A percentile compares a stretch with the other conserved stretches of the same genome.
phyloP scores from a whole-genome alignment of 2,797 vertebrate species.

The Diceros bicornis region DNA sequence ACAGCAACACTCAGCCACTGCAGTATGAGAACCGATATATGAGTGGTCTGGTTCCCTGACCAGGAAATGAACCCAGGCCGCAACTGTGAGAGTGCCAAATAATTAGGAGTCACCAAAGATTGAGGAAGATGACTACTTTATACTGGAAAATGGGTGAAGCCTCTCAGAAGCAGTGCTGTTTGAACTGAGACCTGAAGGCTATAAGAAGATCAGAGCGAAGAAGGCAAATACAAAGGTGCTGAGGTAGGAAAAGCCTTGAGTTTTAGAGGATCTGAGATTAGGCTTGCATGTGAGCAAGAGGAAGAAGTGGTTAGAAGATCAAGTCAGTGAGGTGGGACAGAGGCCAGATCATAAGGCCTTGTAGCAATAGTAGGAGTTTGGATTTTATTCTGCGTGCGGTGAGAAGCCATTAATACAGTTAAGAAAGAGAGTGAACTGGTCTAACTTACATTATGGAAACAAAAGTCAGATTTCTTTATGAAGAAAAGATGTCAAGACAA shows the following conservation, averaged over 20 bases:
- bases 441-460: neutral
- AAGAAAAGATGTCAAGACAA: slow-evolving; percentile 44
- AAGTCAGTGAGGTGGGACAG: neutral
- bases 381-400: neutral
- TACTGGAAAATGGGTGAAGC: neutral
- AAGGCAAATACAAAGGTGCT: neutral
- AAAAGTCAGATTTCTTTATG: neutral
- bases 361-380: neutral
- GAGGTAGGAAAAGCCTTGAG: neutral
- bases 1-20: too few species aligned
- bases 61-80: too few species aligned
- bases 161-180: neutral
- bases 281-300: neutral
- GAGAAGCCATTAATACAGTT: neutral
- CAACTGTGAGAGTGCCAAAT: too few species aligned
- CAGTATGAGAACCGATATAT: too few species aligned
- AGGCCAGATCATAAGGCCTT: neutral
- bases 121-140: neutral
- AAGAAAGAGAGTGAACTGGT: neutral
- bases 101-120: neutral
- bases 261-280: neutral
- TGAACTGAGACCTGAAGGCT: neutral
- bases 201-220: neutral
- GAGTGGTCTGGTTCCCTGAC: too few species aligned
- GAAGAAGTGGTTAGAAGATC: neutral